Percentiles rank a stretch among this genome's conserved stretches.
These are phyloP conservation scores for Tipula lateralis DNA, from an alignment of 2,888 invertebrate species.

Conservation along the genomic window DNA sequence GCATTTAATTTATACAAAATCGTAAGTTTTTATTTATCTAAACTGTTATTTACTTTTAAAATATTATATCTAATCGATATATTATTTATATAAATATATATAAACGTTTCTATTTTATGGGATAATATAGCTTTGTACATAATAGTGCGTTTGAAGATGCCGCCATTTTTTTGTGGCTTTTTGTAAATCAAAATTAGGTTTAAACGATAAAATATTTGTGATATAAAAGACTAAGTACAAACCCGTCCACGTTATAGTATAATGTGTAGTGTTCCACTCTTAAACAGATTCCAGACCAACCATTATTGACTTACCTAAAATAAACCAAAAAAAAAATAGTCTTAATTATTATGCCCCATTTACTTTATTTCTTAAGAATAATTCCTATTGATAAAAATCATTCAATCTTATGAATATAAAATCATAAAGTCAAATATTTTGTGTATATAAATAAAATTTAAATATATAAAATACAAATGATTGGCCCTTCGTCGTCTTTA, in stretches of 20 bases:
- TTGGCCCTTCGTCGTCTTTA: not conserved
- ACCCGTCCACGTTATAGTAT: not conserved
- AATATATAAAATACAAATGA: not conserved
- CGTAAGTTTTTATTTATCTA: not conserved
- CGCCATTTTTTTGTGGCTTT: no score
- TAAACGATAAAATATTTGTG: not conserved
- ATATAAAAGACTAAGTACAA: not conserved
- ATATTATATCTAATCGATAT: not conserved
- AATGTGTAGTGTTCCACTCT: not conserved
- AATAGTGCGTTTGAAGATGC: no score
- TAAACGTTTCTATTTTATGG: no score
- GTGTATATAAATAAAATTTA: not conserved
- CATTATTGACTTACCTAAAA: constrained; percentile 15
- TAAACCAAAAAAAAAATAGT: not conserved
- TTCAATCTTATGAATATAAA: not conserved
- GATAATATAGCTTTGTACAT: no score
- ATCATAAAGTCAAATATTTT: not conserved
- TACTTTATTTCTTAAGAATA: not conserved
- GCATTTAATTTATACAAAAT: not conserved
- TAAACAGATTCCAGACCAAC: not conserved
- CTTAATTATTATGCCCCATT: not conserved
- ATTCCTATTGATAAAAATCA: not conserved
- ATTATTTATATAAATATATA: no score
- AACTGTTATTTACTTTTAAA: not conserved
- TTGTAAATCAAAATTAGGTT: no score